Conservation (phyloP, 2,888 invertebrate genomes). For the Listrodromus nycthemerus region DNA sequence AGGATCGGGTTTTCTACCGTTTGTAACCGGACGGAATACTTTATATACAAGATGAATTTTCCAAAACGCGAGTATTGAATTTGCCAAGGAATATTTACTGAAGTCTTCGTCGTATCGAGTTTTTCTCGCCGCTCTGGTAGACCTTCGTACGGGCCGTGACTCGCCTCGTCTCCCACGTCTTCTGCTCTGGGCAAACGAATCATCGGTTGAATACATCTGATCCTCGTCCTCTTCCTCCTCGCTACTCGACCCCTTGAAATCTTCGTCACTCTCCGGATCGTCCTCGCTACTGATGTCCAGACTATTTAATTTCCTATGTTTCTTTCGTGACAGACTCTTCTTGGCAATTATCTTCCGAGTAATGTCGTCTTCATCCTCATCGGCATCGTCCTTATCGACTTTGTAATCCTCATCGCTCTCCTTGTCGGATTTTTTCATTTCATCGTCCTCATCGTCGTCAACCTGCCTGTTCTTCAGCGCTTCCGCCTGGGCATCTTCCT, state of each 20-base stretch:
- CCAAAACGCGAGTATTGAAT: no score
- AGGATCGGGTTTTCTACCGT: no score
- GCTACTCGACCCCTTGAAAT: slow-evolving; percentile 94
- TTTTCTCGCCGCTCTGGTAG: slow-evolving; percentile 85
- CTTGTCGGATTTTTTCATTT: slow-evolving; percentile 76
- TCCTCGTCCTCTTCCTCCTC: slow-evolving; percentile 87
- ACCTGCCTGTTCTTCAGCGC: slow-evolving; percentile 80
- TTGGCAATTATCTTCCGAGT: slow-evolving; percentile 74
- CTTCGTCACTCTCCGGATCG: slow-evolving; percentile 94
- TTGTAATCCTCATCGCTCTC: slow-evolving; percentile 83
- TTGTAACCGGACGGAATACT: no score
- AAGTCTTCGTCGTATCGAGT: slow-evolving; percentile 87
- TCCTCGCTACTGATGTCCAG: slow-evolving; percentile 93
- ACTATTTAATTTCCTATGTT: slow-evolving; percentile 91
- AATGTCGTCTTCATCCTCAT: slow-evolving; percentile 77
- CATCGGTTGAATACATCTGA: slow-evolving; percentile 86
- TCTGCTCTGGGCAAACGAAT: slow-evolving; percentile 85
- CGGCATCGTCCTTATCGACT: slow-evolving; percentile 79
- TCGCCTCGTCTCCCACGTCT: slow-evolving; percentile 85
- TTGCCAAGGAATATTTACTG: slow-evolving; percentile 82
- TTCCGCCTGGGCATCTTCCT: slow-evolving; percentile 86
- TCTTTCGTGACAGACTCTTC: slow-evolving; percentile 84
- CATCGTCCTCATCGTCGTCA: slow-evolving; percentile 85
- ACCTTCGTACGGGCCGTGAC: slow-evolving; percentile 85
- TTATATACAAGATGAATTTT: no score